Base-by-base conservation (phyloP, 2,888 invertebrate species). In the Zaprionus lineosus region DNA sequence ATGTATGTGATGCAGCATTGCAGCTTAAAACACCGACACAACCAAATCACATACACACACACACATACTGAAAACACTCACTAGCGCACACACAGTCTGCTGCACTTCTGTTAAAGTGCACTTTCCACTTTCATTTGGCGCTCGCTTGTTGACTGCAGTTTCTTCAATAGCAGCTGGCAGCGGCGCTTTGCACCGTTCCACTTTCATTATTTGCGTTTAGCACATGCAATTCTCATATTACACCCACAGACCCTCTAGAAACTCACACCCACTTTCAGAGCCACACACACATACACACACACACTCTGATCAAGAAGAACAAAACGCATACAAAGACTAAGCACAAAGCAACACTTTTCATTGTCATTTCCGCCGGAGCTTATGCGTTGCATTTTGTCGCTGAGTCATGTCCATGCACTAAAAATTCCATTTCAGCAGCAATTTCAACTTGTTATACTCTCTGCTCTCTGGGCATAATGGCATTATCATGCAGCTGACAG, bases 71-170 rank as follows among this genome's bases (percentile, higher is more conserved):
- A 31, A 53, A n/a, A n/a, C n/a, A n/a, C n/a, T n/a, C n/a, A n/a
- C n/a, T n/a, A n/a, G n/a, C n/a, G 7, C 14, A 33, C 14, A 15
- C 11, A 24, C 7, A 21, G 31, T 16, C 39, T 24, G 44, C 15
- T 60, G 65, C 61, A 56, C 44, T 61, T 47, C 34, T 67, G 28
- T 47, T 66, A 56, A 61, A 82, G 78, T 84, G 78, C 85, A 83
- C 83, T 78, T 84, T 78, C 72, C 76, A 84, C 82, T 77, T 77
- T 84, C 79, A 78, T 83, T 82, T 78, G 64, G 37, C 62, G 67
- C 75, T 71, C 64, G 83, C 83, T 84, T 78, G 79, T 78, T 82
- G 77, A 78, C 83, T 84, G 58, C 75, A 53, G 58, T 53, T 55
- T 50, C 29, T 19, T 15, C 7, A 14, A 31, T 7, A 1, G 16